phyloP scores from a whole-genome alignment of 2,113 vertebrate species.

The Brevimyrus niger region DNA sequence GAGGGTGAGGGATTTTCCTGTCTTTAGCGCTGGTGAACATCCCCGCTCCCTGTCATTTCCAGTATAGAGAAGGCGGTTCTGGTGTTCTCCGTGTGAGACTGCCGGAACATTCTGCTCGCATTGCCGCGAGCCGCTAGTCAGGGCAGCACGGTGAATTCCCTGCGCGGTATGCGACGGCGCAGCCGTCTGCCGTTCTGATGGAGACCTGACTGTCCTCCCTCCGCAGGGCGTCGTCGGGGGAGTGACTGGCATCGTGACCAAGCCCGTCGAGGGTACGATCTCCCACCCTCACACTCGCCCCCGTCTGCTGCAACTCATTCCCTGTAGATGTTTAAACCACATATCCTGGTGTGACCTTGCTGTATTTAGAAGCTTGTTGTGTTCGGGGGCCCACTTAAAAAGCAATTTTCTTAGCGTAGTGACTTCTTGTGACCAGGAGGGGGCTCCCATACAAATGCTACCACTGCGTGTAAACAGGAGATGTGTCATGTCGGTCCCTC shows the following conservation, averaged over 20 bases:
- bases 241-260: conserved; percentile 91
- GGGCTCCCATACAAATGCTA: background rate
- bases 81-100: background rate
- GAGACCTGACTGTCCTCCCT: background rate
- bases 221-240: conserved; percentile 86
- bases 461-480: background rate
- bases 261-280: conserved; percentile 85
- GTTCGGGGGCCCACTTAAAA: background rate
- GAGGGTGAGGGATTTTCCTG: background rate
- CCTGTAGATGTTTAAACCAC: background rate
- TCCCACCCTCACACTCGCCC: background rate
- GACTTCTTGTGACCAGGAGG: background rate
- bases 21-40: background rate
- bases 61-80: background rate
- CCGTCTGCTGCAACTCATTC: background rate
- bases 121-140: background rate
- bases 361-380: background rate
- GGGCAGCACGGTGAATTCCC: background rate
- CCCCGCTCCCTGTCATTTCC: background rate
- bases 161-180: background rate
- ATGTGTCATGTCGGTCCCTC: conserved; percentile 10
- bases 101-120: background rate
- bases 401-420: background rate
- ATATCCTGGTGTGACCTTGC: background rate
- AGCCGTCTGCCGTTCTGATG: background rate